Conservation (phyloP, 1,140 invertebrate species). For the Drosophila fuyamai region DNA sequence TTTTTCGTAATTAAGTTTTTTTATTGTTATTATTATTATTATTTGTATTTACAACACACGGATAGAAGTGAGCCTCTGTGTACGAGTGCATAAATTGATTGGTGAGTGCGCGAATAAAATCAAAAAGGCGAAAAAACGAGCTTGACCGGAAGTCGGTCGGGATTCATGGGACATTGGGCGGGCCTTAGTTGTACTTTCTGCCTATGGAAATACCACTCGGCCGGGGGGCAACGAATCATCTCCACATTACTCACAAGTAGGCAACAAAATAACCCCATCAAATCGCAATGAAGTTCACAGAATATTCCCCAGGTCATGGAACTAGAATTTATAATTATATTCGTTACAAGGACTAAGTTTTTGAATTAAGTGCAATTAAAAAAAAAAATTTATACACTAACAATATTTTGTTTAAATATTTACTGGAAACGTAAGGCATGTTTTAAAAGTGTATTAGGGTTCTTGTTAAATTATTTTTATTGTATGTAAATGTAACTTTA, state of each 20-base stretch:
- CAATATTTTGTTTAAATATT: too few species aligned
- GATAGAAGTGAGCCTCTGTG: constrained; percentile 26
- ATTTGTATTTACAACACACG: constrained; percentile 57
- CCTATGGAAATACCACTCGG: constrained; percentile 38
- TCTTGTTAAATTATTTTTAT: too few species aligned
- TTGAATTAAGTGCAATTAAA: too few species aligned
- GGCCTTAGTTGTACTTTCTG: constrained; percentile 32
- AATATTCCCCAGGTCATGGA: too few species aligned
- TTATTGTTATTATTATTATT: constrained; percentile 52
- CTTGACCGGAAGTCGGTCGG: constrained; percentile 72
- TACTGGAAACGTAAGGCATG: too few species aligned
- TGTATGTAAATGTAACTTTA: too few species aligned
- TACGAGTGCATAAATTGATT: constrained; percentile 32
- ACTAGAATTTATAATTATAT: too few species aligned
- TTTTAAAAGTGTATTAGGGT: too few species aligned
- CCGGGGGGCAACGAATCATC: constrained; percentile 18
- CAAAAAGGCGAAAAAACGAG: constrained; percentile 71
- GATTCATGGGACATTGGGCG: constrained; percentile 67
- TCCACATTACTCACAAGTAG: constrained; percentile 12
- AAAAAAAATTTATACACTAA: too few species aligned
- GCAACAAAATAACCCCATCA: background rate
- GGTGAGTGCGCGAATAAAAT: constrained; percentile 70
- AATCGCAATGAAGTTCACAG: background rate
- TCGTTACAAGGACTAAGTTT: too few species aligned
- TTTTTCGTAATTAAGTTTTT: constrained; percentile 75